Conservation (phyloP, 1,140 invertebrate species). For the Oreohelix idahoensis region DNA sequence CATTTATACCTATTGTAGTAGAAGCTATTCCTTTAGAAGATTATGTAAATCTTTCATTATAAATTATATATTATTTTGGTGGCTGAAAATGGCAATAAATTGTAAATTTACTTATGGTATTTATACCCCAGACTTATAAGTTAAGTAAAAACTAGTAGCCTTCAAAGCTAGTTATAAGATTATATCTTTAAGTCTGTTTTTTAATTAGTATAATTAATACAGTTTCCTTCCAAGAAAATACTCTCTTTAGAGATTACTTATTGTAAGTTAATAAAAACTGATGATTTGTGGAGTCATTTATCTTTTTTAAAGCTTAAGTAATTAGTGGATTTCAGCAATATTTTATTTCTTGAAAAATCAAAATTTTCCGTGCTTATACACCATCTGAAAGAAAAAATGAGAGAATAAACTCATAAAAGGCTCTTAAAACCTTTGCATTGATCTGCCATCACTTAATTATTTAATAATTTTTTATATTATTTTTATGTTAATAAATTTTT, state of each 20-base stretch:
- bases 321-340: no score
- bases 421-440: slow-evolving; percentile 10
- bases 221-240: no score
- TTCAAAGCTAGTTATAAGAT: slow-evolving; percentile 31
- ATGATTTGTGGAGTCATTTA: neutral
- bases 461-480: no score
- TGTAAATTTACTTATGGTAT: neutral
- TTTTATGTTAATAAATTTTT: no score
- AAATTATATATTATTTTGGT: slow-evolving; percentile 51
- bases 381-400: slow-evolving; percentile 11
- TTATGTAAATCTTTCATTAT: no score
- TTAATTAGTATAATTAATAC: neutral
- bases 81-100: neutral
- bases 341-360: slow-evolving; percentile 12
- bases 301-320: no score
- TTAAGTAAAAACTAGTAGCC: slow-evolving; percentile 29
- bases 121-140: neutral
- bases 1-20: slow-evolving; percentile 86
- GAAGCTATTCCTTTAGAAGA: no score
- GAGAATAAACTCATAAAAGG: no score
- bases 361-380: slow-evolving; percentile 23
- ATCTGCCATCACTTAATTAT: neutral
- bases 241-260: neutral
- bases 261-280: neutral
- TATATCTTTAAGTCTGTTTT: neutral